Percentiles rank a stretch among this genome's conserved stretches.
phyloP scores from a whole-genome alignment of 2,888 invertebrate species.

The Cephus spinipes region DNA sequence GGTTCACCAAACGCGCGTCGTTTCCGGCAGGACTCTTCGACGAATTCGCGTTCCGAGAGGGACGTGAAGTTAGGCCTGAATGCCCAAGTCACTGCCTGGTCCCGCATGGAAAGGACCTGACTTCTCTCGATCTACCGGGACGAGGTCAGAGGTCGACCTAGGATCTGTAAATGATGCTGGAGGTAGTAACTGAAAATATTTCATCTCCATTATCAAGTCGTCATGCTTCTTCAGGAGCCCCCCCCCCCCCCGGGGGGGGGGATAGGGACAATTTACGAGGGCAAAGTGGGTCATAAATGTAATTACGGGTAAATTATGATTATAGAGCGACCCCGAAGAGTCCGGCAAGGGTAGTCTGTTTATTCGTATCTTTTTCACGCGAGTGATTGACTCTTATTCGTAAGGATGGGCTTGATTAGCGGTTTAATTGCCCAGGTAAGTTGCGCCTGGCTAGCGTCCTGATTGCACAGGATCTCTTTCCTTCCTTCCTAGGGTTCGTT shows the following conservation, averaged over 20 bases:
- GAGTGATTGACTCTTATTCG: not conserved
- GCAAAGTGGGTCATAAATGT: conserved; percentile 64
- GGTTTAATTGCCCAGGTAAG: not conserved
- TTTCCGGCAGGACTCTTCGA: conserved; percentile 49
- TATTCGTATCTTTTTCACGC: not conserved
- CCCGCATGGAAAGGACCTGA: not conserved
- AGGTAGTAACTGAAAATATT: not conserved
- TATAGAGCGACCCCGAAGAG: conserved; percentile 53
- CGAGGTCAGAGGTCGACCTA: no score
- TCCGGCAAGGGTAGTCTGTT: conserved; percentile 9
- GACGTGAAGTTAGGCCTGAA: not conserved
- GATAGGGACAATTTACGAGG: conserved; percentile 60
- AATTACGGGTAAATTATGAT: conserved; percentile 63
- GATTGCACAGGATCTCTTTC: not conserved
- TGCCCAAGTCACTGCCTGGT: not conserved
- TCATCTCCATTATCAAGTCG: not conserved
- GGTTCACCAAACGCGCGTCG: conserved; percentile 16
- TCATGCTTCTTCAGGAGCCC: not conserved
- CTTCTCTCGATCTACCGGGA: not conserved
- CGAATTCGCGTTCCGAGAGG: conserved; percentile 30
- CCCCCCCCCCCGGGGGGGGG: no score
- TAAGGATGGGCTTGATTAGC: not conserved
- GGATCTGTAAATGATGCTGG: not conserved
- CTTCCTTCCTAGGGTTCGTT: not conserved
- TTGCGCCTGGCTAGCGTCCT: not conserved